Evolutionary conservation across 2,888 invertebrate species (phyloP).

Genomic region (Eupithecia exiguata): DNA sequence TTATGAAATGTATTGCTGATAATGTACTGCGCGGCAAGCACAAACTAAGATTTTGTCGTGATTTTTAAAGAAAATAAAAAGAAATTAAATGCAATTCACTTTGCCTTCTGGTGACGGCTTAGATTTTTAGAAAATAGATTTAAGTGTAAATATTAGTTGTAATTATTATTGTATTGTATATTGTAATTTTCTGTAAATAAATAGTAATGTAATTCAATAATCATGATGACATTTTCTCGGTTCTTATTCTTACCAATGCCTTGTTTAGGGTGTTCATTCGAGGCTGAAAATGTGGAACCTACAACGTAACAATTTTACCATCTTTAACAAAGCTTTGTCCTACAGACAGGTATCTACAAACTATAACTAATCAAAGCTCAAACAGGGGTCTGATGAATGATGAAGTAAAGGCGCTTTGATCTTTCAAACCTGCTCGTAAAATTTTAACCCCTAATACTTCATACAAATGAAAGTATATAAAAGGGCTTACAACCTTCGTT

Average conservation of each 20-base stretch:
- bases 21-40: background rate
- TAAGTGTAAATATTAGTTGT: no score
- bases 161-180: no score
- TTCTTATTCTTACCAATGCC: background rate
- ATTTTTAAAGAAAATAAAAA: background rate
- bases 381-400: slow-evolving; percentile 5
- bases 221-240: background rate
- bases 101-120: no score
- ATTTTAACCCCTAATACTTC: background rate
- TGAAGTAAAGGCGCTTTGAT: slow-evolving; percentile 13
- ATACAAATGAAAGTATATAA: background rate
- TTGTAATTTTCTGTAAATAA: no score
- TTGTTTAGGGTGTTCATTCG: background rate
- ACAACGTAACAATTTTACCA: background rate
- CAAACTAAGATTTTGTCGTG: background rate
- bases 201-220: no score
- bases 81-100: no score
- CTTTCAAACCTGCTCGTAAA: slow-evolving; percentile 3
- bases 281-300: background rate
- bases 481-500: slow-evolving; percentile 6
- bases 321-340: background rate
- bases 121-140: no score
- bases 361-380: slow-evolving; percentile 3
- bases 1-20: background rate
- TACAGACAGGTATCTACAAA: background rate